These are phyloP conservation scores for Listrodromus nycthemerus DNA, from an alignment of 2,888 invertebrate species.

Conservation along the genomic window DNA sequence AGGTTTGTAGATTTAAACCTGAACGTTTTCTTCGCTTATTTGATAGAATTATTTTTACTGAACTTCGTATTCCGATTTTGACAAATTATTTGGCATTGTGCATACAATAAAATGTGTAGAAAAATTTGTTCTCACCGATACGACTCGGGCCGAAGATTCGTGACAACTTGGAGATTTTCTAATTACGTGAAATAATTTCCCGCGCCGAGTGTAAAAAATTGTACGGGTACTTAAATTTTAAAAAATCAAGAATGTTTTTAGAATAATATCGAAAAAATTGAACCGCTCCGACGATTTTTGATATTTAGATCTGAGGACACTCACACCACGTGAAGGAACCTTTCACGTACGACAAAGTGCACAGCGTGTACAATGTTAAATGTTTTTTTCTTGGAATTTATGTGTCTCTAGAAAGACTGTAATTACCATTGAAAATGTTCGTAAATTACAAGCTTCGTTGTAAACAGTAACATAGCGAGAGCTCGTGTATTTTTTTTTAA, in stretches of 20 bases:
- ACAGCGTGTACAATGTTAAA: background rate
- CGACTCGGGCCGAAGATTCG: no score
- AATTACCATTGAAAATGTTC: slow-evolving; percentile 25
- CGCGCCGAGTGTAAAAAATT: no score
- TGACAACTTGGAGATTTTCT: no score
- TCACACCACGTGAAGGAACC: slow-evolving; percentile 31
- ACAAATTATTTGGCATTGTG: no score
- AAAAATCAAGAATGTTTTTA: background rate
- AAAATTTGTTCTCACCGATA: no score
- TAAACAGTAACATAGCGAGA: background rate
- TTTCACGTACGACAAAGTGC: slow-evolving; percentile 22
- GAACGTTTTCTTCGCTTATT: no score
- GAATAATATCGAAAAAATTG: background rate
- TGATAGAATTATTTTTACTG: no score
- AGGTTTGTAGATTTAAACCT: no score
- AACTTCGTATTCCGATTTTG: no score
- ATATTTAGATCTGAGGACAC: background rate
- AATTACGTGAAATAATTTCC: no score
- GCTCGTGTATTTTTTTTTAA: background rate
- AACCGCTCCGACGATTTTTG: background rate
- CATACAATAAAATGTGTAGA: no score
- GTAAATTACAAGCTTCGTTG: slow-evolving; percentile 22
- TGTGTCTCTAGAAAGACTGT: slow-evolving; percentile 12
- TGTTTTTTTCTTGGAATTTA: slow-evolving; percentile 34
- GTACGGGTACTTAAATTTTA: no score